Evolutionary conservation across 2,113 vertebrate species (phyloP).

Genomic region (Hiodon alosoides): DNA sequence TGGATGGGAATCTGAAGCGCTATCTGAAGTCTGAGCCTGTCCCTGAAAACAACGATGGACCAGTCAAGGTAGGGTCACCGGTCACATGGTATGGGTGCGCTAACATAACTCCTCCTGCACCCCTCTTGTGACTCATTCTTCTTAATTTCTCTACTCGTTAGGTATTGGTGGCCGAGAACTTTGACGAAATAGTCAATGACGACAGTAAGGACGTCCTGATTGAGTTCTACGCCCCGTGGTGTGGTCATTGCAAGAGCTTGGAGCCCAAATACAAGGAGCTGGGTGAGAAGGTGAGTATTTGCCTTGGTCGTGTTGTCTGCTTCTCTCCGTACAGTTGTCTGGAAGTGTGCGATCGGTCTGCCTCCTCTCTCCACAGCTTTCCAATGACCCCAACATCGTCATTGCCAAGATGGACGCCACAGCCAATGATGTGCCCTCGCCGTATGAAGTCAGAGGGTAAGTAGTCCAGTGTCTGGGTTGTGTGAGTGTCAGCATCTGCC

Average conservation of each 20-base stretch:
- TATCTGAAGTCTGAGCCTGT: conserved; percentile 91
- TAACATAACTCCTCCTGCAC: background rate
- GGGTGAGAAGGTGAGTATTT: conserved; percentile 79
- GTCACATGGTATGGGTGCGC: too few relatives aligned
- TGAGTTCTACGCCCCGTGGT: conserved; percentile 97
- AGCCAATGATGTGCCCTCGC: conserved; percentile 92
- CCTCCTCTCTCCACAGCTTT: conserved; percentile 62
- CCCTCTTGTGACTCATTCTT: background rate
- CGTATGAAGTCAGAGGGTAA: conserved; percentile 94
- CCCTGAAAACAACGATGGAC: conserved; percentile 87
- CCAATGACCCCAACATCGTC: conserved; percentile 78
- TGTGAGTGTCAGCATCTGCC: background rate
- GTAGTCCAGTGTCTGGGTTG: conserved; percentile 29
- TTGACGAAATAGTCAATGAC: conserved; percentile 89
- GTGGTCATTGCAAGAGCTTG: conserved; percentile 95
- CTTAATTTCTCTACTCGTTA: conserved; percentile 36
- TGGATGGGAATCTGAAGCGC: conserved; percentile 84
- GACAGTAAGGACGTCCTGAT: conserved; percentile 92
- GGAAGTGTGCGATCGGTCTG: too few relatives aligned
- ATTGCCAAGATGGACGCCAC: conserved; percentile 99
- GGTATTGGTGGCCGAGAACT: conserved; percentile 94
- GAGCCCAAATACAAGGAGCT: conserved; percentile 94
- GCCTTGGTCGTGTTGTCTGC: too few relatives aligned
- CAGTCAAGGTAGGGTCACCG: conserved; percentile 78
- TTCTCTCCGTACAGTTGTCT: too few relatives aligned